Conservation (phyloP, 2,888 invertebrate genomes). For the Caradrina kadenii region DNA sequence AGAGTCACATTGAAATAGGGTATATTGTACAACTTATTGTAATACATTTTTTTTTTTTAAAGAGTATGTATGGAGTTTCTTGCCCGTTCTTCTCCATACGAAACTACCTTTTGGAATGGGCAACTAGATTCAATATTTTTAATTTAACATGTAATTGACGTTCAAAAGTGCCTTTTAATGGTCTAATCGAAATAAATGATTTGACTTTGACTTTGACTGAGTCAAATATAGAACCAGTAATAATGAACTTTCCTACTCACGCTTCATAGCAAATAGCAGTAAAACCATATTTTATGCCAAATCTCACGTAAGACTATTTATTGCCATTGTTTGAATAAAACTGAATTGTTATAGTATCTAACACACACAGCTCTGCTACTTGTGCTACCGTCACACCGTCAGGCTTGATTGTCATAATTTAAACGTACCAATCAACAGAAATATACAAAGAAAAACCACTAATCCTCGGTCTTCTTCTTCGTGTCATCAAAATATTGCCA, state of each 20-base stretch:
- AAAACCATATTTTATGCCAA: slow-evolving; percentile 31
- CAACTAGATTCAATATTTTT: no score
- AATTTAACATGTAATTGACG: no score
- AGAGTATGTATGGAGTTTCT: no score
- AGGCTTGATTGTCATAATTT: not conserved
- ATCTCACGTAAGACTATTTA: not conserved
- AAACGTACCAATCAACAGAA: not conserved
- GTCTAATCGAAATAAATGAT: no score
- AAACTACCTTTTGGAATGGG: no score
- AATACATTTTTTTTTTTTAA: no score
- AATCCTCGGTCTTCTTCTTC: not conserved
- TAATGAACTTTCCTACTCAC: not conserved
- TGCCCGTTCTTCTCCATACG: no score
- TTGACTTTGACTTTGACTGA: no score
- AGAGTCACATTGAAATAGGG: not conserved
- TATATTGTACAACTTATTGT: no score
- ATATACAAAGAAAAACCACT: not conserved
- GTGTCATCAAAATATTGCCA: no score
- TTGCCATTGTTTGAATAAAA: slow-evolving; percentile 9
- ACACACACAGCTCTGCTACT: slow-evolving; percentile 22
- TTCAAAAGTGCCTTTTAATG: no score
- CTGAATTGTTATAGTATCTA: slow-evolving; percentile 2
- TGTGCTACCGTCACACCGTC: not conserved
- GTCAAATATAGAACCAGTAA: not conserved
- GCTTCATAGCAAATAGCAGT: slow-evolving; percentile 8